Evolutionary conservation across 2,797 vertebrate genomes (phyloP).

Genomic region (Malacoraja senta): DNA sequence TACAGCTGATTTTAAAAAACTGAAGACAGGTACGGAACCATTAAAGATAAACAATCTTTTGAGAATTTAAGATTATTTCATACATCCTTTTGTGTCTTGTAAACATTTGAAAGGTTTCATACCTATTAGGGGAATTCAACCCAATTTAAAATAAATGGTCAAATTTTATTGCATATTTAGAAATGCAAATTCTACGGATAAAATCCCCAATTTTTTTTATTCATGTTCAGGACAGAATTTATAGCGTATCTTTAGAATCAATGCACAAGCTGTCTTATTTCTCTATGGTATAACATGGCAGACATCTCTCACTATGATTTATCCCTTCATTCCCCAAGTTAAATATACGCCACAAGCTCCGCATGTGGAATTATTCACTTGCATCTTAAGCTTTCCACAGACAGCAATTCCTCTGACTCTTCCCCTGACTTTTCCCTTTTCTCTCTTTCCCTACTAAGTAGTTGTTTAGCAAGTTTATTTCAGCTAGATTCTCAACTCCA

Average conservation of each 20-base stretch:
- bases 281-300: not conserved
- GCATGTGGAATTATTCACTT: not conserved
- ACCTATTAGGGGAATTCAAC: conserved; percentile 15
- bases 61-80: conserved; percentile 10
- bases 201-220: not conserved
- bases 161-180: not conserved
- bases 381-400: not conserved
- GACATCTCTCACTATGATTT: not conserved
- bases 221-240: not conserved
- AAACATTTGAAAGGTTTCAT: not conserved
- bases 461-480: not conserved
- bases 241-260: not conserved
- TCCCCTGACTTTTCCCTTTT: too few relatives aligned
- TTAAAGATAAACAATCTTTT: not conserved
- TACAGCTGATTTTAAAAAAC: conserved; percentile 39
- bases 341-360: not conserved
- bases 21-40: conserved; percentile 36
- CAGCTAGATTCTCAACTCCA: not conserved
- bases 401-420: not conserved
- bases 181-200: not conserved
- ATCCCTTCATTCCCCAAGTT: not conserved
- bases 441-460: not conserved
- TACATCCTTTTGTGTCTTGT: conserved; percentile 21
- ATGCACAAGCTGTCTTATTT: not conserved
- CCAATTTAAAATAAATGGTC: not conserved